phyloP scores from a whole-genome alignment of 2,113 vertebrate species.

The Agapornis roseicollis region DNA sequence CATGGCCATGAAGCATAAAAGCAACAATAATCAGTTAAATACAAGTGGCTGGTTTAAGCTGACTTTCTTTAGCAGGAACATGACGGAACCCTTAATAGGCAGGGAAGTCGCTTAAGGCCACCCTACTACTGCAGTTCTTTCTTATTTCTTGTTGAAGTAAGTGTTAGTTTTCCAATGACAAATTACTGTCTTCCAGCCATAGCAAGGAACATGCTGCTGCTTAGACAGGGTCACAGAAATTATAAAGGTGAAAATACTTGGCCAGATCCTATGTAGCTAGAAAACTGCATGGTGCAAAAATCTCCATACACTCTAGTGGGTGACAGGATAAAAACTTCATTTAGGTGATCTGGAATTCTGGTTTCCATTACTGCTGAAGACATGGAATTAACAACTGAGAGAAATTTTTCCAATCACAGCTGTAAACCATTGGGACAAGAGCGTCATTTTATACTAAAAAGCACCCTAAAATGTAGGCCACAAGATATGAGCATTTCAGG shows the following conservation, averaged over 20 bases:
- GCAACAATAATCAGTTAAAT: background rate
- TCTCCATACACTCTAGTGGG: background rate
- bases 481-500: background rate
- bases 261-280: background rate
- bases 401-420: background rate
- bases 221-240: background rate
- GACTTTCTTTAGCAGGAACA: background rate
- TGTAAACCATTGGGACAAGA: background rate
- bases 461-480: background rate
- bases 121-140: background rate
- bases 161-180: rapidly evolving
- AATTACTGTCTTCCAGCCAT: background rate
- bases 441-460: background rate
- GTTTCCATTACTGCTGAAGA: background rate
- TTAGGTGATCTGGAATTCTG: background rate
- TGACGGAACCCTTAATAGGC: background rate
- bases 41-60: background rate
- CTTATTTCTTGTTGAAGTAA: background rate
- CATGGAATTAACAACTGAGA: rapidly evolving
- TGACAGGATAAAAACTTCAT: background rate
- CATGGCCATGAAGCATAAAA: background rate
- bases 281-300: background rate
- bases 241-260: background rate
- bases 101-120: background rate
- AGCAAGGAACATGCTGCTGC: background rate